Evolutionary conservation across 2,888 invertebrate genomes (phyloP), one percentile per base, ranked within the genome.

Genomic region (Alviniconcha strummeri): DNA sequence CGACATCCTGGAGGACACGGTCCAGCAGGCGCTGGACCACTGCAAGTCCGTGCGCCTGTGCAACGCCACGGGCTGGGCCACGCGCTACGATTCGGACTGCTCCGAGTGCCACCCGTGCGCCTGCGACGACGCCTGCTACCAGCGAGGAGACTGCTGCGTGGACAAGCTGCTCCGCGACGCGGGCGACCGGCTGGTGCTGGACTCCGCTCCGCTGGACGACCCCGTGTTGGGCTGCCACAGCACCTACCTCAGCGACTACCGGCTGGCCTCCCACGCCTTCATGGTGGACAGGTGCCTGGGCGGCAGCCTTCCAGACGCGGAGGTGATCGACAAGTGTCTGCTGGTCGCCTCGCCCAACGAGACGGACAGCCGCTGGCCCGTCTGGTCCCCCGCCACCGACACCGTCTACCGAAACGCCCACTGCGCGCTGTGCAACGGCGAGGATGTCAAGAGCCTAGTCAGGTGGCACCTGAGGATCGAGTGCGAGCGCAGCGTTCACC

Each of bases 131-230:
- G 13, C 15, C 6, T 82, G 82, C 69, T 56, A 36, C 77, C 7
- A 8, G 55, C 55, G 82, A 9, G 67, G 64, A 15, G 82, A 82
- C 56, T 82, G 82, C 82, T 82, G 82, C 71, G 19, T 82, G 4
- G 82, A 82, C 82, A 77, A 78, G 71, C 64, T 55, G 55, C 82
- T 82, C 13, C 55, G 56, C 17, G 60, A 69, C 69, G 17, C 77
- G 8, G 13, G 56, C 0, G 69, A 77, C 8, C 11, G 19, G 6
- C 71, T 69, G 36, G 77, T 82, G 11, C 36, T 78, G 78, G 17
- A 71, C 13, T 52, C 76, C 15, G 8, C 36, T 17, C 76, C 15
- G 9, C 56, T n/a, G 56, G 55, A 77, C 13, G 77, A 57, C 55
- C 74, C 57, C 5, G 19, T 4, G 36, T 36, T 19, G 19, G 75